phyloP scores from a whole-genome alignment of 2,797 vertebrate species.

The Phataginus tetradactyla region DNA sequence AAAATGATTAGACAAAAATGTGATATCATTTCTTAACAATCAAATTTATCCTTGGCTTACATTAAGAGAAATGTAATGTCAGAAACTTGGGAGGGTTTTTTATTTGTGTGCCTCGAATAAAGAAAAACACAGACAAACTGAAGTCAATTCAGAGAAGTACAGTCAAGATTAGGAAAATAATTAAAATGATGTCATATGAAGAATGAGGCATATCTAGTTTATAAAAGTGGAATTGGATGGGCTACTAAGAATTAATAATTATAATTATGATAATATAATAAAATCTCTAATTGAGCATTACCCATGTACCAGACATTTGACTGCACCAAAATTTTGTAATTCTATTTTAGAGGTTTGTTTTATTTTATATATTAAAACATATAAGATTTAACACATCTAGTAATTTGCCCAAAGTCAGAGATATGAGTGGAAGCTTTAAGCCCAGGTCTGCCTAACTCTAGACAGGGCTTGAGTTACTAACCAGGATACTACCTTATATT shows the following conservation, averaged over 20 bases:
- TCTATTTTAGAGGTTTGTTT: neutral
- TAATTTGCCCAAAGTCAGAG: neutral
- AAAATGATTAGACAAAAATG: slow-evolving; percentile 4
- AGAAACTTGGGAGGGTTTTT: neutral
- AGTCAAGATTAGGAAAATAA: neutral
- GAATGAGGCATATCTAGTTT: neutral
- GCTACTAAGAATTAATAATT: neutral
- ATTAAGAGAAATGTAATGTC: neutral
- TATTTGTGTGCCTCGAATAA: neutral
- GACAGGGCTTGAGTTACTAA: neutral
- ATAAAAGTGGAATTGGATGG: neutral
- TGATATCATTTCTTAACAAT: neutral
- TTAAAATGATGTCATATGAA: neutral
- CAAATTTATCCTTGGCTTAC: neutral
- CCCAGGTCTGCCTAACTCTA: neutral
- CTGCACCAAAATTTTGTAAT: slow-evolving; percentile 4
- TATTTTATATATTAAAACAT: neutral
- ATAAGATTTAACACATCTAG: neutral
- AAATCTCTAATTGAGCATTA: neutral
- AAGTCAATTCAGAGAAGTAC: neutral
- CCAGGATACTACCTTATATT: neutral
- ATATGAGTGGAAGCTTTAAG: neutral
- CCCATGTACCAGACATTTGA: neutral
- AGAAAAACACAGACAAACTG: neutral
- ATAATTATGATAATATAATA: neutral